Evolutionary conservation across 2,113 vertebrate species (phyloP), one percentile per base, ranked within the genome.

Genomic region (Plotosus lineatus): DNA sequence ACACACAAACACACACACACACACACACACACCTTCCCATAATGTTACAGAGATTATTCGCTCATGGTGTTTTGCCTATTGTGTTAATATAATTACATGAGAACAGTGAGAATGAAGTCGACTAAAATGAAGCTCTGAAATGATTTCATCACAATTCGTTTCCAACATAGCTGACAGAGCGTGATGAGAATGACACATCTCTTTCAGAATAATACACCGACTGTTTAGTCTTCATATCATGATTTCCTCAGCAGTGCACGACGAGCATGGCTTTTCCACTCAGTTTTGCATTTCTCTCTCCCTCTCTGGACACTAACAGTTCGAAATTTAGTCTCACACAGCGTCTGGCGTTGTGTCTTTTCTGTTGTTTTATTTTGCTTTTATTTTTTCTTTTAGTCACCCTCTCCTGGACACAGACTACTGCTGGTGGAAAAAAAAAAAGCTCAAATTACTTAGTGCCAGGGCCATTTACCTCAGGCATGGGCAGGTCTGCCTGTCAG

Each of bases 381-480:
- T 53, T 14, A 7, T 44, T 58, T 81, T 55, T 50, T 65, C 51
- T 73, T 36, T 73, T 51, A 51, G 46, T 26, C 46, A 23, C 14
- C 38, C 26, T n/a, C 15, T 72, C 36, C 63, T 58, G 61, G 68
- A 71, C 61, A 51, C 71, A 51, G 14, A 68, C 17, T 55, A 31
- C 72, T 17, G 14, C 26, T 56, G 31, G 60, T 31, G 42, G 71
- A 76, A 63, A 21, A 44, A 82, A 84, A 80, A 77, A 82, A 79
- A 83, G 68, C 51, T 63, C 48, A 72, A 86, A 81, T 81, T 76
- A 79, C 69, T 81, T 71, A 80, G 80, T 51, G 60, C 82, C 66
- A 79, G 82, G 71, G 71, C 82, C 81, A 85, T 86, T 84, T 79
- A 79, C 81, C 61, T 73, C 60, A 44, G 73, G 83, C 76, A 78